phyloP scores from a whole-genome alignment of 1,140 invertebrate species.

The Mercenaria mercenaria region DNA sequence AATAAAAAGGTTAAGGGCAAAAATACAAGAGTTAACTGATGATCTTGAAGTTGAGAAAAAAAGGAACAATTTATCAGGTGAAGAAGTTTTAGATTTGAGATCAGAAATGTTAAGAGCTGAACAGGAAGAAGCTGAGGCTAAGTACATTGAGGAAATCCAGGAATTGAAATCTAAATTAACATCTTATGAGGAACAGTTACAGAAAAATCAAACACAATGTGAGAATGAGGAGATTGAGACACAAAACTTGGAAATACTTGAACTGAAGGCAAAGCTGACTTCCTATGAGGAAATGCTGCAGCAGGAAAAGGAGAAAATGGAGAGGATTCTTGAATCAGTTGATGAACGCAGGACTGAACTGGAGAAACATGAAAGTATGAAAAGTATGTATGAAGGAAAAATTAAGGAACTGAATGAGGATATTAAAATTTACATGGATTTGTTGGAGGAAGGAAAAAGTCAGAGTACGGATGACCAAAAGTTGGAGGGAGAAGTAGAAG shows the following conservation, averaged over 20 bases:
- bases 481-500: background rate
- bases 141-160: background rate
- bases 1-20: background rate
- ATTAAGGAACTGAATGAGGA: slow-evolving; percentile 31
- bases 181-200: background rate
- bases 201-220: background rate
- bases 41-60: background rate
- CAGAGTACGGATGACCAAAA: background rate
- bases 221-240: background rate
- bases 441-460: slow-evolving; percentile 15
- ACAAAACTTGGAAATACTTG: background rate
- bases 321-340: background rate
- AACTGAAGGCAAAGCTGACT: background rate
- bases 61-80: background rate
- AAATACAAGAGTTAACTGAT: background rate
- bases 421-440: slow-evolving; percentile 26
- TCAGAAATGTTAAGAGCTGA: background rate
- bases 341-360: slow-evolving; percentile 18
- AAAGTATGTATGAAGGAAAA: slow-evolving; percentile 8
- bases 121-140: background rate
- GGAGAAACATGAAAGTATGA: slow-evolving; percentile 34
- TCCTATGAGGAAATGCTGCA: background rate
- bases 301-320: background rate
- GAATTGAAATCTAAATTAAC: background rate
- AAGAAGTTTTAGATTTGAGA: background rate